These are phyloP conservation scores for Pseudococcus jackbeardsleyi DNA, from an alignment of 2,888 invertebrate genomes.

Conservation along the genomic window DNA sequence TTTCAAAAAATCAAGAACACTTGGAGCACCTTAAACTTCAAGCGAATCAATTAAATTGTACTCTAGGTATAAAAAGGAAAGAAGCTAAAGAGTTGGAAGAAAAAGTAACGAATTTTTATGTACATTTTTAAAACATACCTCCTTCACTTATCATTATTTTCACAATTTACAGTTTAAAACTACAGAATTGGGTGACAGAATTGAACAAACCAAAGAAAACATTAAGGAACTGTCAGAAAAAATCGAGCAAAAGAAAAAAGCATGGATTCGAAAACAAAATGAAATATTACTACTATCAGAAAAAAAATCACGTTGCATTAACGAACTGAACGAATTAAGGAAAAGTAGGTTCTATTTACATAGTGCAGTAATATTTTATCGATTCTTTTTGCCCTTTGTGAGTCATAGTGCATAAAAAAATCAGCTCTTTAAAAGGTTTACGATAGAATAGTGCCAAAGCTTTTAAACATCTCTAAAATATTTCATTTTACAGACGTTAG, in stretches of 20 bases:
- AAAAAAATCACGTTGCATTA: conserved; percentile 78
- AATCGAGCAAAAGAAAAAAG: conserved; percentile 78
- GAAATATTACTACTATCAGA: conserved; percentile 79
- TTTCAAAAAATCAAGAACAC: background rate
- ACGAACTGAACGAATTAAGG: conserved; percentile 78
- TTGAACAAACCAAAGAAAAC: conserved; percentile 72
- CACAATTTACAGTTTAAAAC: background rate
- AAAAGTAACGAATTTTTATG: conserved; percentile 25
- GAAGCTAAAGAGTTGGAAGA: background rate
- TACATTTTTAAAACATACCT: background rate
- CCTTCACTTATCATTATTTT: background rate
- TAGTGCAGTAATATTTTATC: background rate
- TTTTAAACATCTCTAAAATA: conserved; percentile 45
- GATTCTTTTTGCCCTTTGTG: background rate
- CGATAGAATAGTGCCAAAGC: conserved; percentile 13
- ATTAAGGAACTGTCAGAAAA: conserved; percentile 75
- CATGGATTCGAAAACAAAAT: conserved; percentile 84
- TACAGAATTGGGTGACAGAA: conserved; percentile 67
- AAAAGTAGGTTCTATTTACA: conserved; percentile 74
- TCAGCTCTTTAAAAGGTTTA: background rate
- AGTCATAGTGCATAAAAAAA: too few relatives aligned
- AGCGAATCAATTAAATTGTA: conserved; percentile 24
- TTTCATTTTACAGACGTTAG: conserved; percentile 64
- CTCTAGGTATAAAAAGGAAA: conserved; percentile 16
- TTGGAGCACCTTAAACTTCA: conserved; percentile 31